Evolutionary conservation across 2,113 vertebrate genomes (phyloP), one percentile per base, ranked within the genome.

Genomic region (Gopherus flavomarginatus): DNA sequence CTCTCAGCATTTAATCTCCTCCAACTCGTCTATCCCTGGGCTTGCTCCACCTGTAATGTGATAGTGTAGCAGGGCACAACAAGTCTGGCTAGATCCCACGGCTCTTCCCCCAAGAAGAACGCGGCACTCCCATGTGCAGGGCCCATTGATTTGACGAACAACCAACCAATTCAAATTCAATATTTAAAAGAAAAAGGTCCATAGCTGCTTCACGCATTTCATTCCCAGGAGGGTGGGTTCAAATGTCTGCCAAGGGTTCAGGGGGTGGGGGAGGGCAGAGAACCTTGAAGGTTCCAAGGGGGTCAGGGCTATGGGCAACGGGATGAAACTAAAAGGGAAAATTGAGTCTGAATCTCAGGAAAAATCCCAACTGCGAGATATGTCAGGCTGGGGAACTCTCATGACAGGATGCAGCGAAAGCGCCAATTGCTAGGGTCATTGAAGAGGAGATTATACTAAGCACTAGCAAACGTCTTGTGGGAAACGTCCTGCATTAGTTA

Each of bases 341-440:
- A 77, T 4, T 53, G 1, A n/a, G 31, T n/a, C 62, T 65, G 83
- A 24, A 31, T 2, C 79, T 1, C 22, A 69, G 44, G 53, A 49
- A 9, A 8, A 89, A 19, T 86, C 69, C n/a, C 31, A n/a, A 27
- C 12, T 80, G 47, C 31, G 89, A 22, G 65, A 93, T 17, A 29
- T 65, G 14, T 17, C 62, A 69, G 35, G 35, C 31, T 31, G 16
- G 6, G 47, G 6, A 87, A 54, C 54, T 52, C 11, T 86, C 35
- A 4, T 3, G 5, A 6, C 0, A 3, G 29, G 86, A 14, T 90
- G 13, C 31, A 42, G 5, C 1, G 0, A 1, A 92, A 81, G 4
- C 49, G 17, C 5, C 38, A 57, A 4, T 1, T 0, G 1, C 31
- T 53, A 42, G 5, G 21, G 81, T 26, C 27, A 4, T 2, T 27